These are phyloP conservation scores for Dermolepida albohirtum DNA, from an alignment of 2,888 invertebrate species.

Conservation along the genomic window DNA sequence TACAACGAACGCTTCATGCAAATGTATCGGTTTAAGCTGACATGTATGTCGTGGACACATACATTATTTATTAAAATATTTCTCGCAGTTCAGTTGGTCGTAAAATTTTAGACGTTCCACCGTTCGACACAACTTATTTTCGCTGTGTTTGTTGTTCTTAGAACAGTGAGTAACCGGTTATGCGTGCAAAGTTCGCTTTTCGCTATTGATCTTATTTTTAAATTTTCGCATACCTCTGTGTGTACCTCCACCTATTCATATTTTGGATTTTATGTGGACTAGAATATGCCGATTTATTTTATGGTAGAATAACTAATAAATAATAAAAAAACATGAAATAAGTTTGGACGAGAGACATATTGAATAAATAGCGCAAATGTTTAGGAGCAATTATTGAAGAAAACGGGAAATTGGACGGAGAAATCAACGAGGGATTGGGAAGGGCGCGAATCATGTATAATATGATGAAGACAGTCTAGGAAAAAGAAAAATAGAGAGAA, in stretches of 20 bases:
- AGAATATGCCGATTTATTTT: no score
- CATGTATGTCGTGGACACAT: not conserved
- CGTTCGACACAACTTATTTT: slow-evolving; percentile 25
- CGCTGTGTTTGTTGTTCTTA: slow-evolving; percentile 26
- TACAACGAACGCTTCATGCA: not conserved
- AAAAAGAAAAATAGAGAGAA: no score
- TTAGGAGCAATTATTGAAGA: no score
- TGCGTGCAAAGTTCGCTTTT: slow-evolving; percentile 19
- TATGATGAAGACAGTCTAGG: no score
- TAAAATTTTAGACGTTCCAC: slow-evolving; percentile 12
- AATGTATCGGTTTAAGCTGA: not conserved
- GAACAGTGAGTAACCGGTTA: slow-evolving; percentile 29
- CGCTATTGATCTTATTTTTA: slow-evolving; percentile 2
- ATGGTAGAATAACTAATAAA: no score
- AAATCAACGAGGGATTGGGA: no score
- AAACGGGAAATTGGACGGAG: no score
- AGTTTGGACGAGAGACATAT: no score
- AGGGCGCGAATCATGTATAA: no score
- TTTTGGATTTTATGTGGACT: no score
- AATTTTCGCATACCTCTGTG: not conserved
- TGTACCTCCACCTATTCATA: not conserved
- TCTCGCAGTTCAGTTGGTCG: slow-evolving; percentile 9
- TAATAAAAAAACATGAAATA: no score
- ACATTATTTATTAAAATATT: slow-evolving; percentile 29
- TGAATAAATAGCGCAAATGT: no score